Evolutionary conservation across 1,140 invertebrate genomes (phyloP).

Genomic region (Leptopilina clavipes): DNA sequence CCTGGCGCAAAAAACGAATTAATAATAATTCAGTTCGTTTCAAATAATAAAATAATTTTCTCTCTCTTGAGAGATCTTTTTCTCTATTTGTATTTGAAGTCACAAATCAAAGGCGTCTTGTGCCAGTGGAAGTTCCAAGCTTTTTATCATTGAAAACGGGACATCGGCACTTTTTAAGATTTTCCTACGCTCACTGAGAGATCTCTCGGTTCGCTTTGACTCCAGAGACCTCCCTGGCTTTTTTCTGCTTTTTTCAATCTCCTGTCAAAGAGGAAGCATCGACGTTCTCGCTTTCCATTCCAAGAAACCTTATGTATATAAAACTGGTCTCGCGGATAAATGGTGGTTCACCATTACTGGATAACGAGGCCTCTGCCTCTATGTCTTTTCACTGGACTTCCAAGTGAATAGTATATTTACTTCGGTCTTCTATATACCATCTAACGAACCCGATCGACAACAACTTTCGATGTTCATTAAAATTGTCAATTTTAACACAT

Average conservation of each 20-base stretch:
- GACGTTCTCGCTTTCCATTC: conserved; percentile 47
- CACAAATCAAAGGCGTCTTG: neutral
- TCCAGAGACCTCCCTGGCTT: conserved; percentile 30
- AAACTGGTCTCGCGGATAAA: conserved; percentile 53
- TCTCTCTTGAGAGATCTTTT: too few species aligned
- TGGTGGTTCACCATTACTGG: conserved; percentile 58
- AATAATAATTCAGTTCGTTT: too few species aligned
- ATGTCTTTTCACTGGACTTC: conserved; percentile 17
- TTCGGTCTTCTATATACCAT: neutral
- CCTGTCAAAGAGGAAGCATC: conserved; percentile 8
- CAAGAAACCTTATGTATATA: conserved; percentile 39
- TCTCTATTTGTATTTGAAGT: neutral
- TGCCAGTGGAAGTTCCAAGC: neutral
- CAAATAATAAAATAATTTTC: too few species aligned
- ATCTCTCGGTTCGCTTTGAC: conserved; percentile 11
- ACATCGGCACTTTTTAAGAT: conserved; percentile 27
- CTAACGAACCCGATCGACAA: neutral
- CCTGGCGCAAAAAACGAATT: too few species aligned
- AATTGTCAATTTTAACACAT: neutral
- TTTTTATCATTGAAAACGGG: conserved; percentile 15
- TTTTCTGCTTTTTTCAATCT: conserved; percentile 31
- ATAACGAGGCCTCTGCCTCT: conserved; percentile 54
- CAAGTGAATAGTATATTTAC: conserved; percentile 15
- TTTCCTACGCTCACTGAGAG: conserved; percentile 1
- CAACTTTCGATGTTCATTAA: conserved; percentile 1